phyloP scores from a whole-genome alignment of 37 sponge, comb jelly and placozoan species.

The Geodia barretti region DNA sequence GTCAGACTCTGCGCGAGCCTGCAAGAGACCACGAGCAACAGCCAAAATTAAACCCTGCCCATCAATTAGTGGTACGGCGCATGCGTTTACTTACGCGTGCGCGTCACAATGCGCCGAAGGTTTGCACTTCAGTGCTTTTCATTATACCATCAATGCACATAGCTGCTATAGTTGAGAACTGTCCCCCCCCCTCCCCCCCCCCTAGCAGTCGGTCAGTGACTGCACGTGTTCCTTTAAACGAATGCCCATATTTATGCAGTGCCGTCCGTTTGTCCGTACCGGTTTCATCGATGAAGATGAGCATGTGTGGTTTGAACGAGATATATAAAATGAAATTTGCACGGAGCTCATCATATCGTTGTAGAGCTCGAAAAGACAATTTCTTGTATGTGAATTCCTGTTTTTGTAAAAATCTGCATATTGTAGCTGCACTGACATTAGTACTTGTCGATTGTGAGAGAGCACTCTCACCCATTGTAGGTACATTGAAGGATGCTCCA shows the following conservation, averaged over 20 bases:
- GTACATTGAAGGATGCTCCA: constrained; percentile 15
- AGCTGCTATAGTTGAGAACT: constrained; percentile 12
- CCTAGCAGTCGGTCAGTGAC: not conserved
- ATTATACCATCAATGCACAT: constrained; percentile 18
- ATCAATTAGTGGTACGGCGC: no score
- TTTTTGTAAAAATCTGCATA: constrained; percentile 6
- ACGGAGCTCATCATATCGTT: constrained; percentile 14
- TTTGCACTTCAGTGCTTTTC: no score
- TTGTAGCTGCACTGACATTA: constrained; percentile 2
- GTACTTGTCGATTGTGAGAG: not conserved
- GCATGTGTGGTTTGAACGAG: constrained; percentile 16
- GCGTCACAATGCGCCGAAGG: no score
- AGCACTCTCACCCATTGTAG: constrained; percentile 10
- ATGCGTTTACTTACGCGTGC: no score
- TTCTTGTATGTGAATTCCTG: constrained; percentile 13
- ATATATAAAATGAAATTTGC: not conserved
- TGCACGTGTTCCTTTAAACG: constrained; percentile 19
- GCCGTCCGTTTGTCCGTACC: constrained; percentile 6
- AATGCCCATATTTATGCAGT: constrained; percentile 15
- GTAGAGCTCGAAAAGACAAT: not conserved
- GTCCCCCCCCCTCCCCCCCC: constrained; percentile 6
- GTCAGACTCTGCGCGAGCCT: no score
- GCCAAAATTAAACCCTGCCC: no score
- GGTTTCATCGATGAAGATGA: constrained; percentile 37
- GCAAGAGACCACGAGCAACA: no score